These are phyloP conservation scores for Polydrusus cervinus DNA, from an alignment of 2,888 invertebrate genomes.

Conservation along the genomic window DNA sequence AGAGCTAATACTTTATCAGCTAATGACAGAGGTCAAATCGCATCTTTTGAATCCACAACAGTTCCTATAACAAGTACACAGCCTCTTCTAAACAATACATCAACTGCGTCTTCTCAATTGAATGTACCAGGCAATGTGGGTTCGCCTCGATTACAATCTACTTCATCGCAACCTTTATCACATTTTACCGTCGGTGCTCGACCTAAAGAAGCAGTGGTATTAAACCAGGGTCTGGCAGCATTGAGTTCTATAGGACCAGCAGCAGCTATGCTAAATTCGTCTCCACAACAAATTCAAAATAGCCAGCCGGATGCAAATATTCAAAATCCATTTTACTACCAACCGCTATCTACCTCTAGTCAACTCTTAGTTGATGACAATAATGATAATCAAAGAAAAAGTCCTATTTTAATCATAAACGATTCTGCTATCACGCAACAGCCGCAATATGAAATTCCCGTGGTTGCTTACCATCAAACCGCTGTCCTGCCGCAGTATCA, in stretches of 20 bases:
- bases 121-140: too few species aligned
- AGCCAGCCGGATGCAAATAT: neutral
- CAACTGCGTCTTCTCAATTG: neutral
- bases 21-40: neutral
- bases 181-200: neutral
- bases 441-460: neutral
- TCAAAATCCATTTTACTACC: neutral
- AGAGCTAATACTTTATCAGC: neutral
- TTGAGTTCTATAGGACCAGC: constrained; percentile 26
- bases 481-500: neutral
- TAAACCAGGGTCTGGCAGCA: constrained; percentile 30
- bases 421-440: neutral
- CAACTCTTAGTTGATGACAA: too few species aligned
- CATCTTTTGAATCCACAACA: neutral
- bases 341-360: neutral
- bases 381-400: neutral
- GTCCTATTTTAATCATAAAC: neutral
- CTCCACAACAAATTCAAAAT: neutral
- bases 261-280: constrained; percentile 18
- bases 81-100: too few species aligned
- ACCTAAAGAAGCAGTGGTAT: constrained; percentile 1
- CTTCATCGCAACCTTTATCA: neutral
- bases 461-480: neutral
- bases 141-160: too few species aligned
- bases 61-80: neutral